Percentiles rank a stretch among this genome's conserved stretches.
phyloP scores from a whole-genome alignment of 2,888 invertebrate genomes.

The Trissolcus brochymenae region DNA sequence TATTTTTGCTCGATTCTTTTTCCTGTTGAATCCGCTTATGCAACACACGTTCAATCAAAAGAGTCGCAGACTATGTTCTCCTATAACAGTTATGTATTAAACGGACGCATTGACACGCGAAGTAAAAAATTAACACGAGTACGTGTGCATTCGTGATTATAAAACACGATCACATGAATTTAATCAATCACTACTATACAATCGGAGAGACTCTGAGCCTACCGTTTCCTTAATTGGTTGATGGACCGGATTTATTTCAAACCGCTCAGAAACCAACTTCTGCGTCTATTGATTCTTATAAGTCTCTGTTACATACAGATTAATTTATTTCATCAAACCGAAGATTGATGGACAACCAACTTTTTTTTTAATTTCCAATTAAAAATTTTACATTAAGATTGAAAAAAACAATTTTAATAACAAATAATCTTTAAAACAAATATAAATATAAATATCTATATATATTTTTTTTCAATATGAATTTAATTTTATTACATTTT shows the following conservation, averaged over 20 bases:
- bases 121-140: constrained; percentile 16
- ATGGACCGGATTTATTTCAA: constrained; percentile 24
- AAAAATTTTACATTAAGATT: too few relatives aligned
- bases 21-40: constrained; percentile 1
- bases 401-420: too few relatives aligned
- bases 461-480: too few relatives aligned
- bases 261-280: constrained; percentile 7
- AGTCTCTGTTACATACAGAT: constrained; percentile 21
- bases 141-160: constrained; percentile 19
- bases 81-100: constrained; percentile 19
- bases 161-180: constrained; percentile 23
- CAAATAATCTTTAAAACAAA: not conserved
- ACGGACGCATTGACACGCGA: constrained; percentile 13
- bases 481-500: too few relatives aligned
- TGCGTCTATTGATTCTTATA: constrained; percentile 9
- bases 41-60: constrained; percentile 18
- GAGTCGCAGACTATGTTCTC: constrained; percentile 11
- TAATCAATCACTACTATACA: constrained; percentile 31
- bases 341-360: constrained; percentile 23
- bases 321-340: constrained; percentile 8
- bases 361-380: too few relatives aligned
- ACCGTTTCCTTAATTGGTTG: constrained; percentile 30
- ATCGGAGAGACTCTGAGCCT: constrained; percentile 5
- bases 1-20: constrained; percentile 1
- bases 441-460: constrained; percentile 8